A percentile compares a stretch with the other conserved stretches of the same genome.
Conservation (phyloP, 1,140 invertebrate genomes). For the Ectropis grisescens region DNA sequence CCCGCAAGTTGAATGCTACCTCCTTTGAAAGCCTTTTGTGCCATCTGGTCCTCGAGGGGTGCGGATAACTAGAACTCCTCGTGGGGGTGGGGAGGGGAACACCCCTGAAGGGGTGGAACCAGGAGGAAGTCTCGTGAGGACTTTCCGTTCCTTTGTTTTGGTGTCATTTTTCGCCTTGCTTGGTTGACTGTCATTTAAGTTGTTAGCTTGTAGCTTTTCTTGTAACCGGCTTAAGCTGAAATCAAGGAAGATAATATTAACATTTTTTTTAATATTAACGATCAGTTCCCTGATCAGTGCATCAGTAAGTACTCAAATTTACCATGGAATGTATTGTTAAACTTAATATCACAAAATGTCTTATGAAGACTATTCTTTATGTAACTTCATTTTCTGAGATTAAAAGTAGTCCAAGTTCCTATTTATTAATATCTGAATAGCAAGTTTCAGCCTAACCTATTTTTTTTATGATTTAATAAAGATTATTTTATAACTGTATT, state of each 20-base stretch:
- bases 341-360: too few relatives aligned
- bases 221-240: conserved; percentile 51
- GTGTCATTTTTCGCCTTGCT: conserved; percentile 33
- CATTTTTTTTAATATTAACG: too few relatives aligned
- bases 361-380: too few relatives aligned
- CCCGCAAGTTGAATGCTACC: conserved; percentile 57
- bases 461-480: too few relatives aligned
- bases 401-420: too few relatives aligned
- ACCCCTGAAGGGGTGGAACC: conserved; percentile 34
- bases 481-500: too few relatives aligned
- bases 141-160: conserved; percentile 52
- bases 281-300: too few relatives aligned
- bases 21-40: conserved; percentile 70
- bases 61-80: conserved; percentile 67
- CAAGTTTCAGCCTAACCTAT: too few relatives aligned
- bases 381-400: too few relatives aligned
- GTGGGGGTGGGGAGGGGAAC: conserved; percentile 56
- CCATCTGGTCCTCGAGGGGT: conserved; percentile 71
- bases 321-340: too few relatives aligned
- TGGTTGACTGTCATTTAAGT: conserved; percentile 42
- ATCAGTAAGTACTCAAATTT: too few relatives aligned
- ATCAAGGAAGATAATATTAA: background rate
- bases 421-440: too few relatives aligned
- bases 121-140: conserved; percentile 36
- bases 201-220: conserved; percentile 58